Base-by-base conservation (phyloP, 1,140 invertebrate genomes). In the Solenopsis invicta region DNA sequence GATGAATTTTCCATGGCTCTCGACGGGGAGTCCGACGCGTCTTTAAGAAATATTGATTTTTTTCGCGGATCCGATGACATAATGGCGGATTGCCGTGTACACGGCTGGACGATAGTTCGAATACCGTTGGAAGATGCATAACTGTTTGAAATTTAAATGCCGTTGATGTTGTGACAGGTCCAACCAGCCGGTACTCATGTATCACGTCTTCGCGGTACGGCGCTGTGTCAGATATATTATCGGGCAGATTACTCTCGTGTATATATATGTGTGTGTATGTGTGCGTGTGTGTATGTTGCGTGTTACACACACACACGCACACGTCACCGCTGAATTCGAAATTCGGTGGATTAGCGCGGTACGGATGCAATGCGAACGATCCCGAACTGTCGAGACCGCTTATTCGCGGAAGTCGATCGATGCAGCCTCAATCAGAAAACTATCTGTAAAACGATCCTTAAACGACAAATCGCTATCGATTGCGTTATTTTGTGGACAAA, bases 141-240 rank as follows among this genome's bases (percentile, higher is more conserved):
- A 90, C 87, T 85, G 87, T 91, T 91, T 82, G 91, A 90, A 91
- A 92, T 92, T 91, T 91, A 92, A 86, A 69, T 87, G 90, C 85
- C 85, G 61, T 18, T 87, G 66, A 50, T 92, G 91, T 92, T 92
- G 87, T 92, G 92, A 92, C 92, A 91, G 82, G 45, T 10, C 61
- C 66, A 89, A 88, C 87, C 85, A 86, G 56, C 54, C 80, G 80
- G 41, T 62, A 75, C 87, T 88, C 90, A 81, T 92, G 88, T 90
- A 92, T 92, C 90, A 88, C 82, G 13, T 88, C 88, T 89, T 61
- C 62, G 45, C 62, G 80, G 24, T 48, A 29, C 29, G 80, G 24
- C 56, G 45, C 29, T 56, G 21, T 72, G 89, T 89, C 82, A 80
- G 67, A 34, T 59, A 67, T 86, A 85, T 90, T 85, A 84, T 78